Evolutionary conservation across 2,797 vertebrate species (phyloP).

Genomic region (Brachyrhaphis roseni): DNA sequence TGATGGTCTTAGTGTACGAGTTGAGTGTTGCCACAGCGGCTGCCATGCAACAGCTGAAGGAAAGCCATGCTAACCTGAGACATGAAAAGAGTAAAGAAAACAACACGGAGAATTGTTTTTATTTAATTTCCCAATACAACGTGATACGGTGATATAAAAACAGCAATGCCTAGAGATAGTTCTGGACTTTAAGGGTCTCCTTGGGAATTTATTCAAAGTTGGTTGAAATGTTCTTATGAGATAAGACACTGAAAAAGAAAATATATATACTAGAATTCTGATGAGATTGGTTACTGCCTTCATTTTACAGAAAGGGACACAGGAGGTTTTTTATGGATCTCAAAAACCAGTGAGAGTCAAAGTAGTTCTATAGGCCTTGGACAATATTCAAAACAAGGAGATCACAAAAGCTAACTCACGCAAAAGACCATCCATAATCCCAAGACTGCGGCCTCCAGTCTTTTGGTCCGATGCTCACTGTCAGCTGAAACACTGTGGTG

Average conservation of each 20-base stretch:
- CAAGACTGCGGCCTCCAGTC: slow-evolving; percentile 85
- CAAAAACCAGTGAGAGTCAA: background rate
- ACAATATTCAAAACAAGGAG: background rate
- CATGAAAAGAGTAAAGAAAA: background rate
- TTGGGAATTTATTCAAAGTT: background rate
- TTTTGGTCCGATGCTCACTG: slow-evolving; percentile 84
- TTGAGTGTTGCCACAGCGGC: slow-evolving; percentile 95
- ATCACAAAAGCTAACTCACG: slow-evolving; percentile 63
- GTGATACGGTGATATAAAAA: background rate
- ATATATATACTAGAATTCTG: background rate
- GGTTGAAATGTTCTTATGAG: background rate
- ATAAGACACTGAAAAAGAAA: background rate
- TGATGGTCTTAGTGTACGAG: slow-evolving; percentile 97
- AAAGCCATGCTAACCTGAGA: slow-evolving; percentile 93
- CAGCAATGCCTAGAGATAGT: background rate
- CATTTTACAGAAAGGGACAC: background rate
- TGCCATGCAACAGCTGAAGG: slow-evolving; percentile 97
- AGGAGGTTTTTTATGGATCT: background rate
- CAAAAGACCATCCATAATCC: slow-evolving; percentile 86
- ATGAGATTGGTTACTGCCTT: background rate
- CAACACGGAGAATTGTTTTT: background rate
- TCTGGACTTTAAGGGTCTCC: background rate
- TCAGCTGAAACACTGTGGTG: slow-evolving; percentile 85
- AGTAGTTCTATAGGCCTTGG: background rate
- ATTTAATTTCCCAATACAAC: background rate